Conservation (phyloP, 2,113 vertebrate genomes). For the Podarcis raffonei region DNA sequence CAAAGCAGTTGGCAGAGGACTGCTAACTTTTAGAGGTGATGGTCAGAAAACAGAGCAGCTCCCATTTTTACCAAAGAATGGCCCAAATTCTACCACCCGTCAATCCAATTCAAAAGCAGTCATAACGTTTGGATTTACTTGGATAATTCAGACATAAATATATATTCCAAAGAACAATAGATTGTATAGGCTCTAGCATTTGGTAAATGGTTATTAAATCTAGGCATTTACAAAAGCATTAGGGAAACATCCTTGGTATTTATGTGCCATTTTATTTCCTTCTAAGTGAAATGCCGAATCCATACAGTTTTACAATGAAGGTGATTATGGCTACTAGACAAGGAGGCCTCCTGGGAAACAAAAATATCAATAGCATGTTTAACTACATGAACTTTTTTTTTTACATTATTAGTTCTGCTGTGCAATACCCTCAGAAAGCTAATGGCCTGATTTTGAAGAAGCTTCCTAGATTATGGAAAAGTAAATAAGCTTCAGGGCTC, state of each 20-base stretch:
- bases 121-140: constrained; percentile 14
- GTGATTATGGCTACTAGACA: constrained; percentile 62
- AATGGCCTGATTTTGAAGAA: constrained; percentile 65
- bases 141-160: background rate
- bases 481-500: constrained; percentile 56
- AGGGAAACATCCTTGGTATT: constrained; percentile 43
- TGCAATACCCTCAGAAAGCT: constrained; percentile 56
- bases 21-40: background rate
- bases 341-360: constrained; percentile 62
- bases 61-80: background rate
- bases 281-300: constrained; percentile 49
- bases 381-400: constrained; percentile 63
- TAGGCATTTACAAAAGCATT: constrained; percentile 56
- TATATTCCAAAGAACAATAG: constrained; percentile 19
- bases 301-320: constrained; percentile 53
- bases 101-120: background rate
- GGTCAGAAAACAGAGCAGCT: background rate
- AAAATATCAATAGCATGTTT: constrained; percentile 70
- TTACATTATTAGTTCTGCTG: constrained; percentile 66
- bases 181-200: constrained; percentile 57
- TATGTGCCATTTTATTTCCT: constrained; percentile 59
- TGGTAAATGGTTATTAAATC: constrained; percentile 61
- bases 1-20: background rate
- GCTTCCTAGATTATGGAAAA: constrained; percentile 67
- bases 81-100: constrained; percentile 9